Conservation (phyloP, 2,113 vertebrate species). For the Pantherophis guttatus region DNA sequence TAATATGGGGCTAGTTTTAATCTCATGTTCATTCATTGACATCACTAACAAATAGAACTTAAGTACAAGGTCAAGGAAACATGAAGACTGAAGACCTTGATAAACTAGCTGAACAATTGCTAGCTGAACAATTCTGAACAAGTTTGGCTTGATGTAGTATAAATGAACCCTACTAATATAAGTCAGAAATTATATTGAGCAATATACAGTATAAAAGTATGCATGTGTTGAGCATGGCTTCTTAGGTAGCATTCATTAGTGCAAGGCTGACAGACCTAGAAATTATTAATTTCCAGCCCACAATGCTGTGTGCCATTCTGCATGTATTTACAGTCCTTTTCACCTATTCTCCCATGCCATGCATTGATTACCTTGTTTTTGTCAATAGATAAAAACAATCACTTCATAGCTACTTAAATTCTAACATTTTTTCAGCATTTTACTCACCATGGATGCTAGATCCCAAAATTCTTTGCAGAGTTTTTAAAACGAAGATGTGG, state of each 20-base stretch:
- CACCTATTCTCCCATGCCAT: not conserved
- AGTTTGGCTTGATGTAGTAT: not conserved
- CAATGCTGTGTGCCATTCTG: not conserved
- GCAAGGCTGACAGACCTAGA: not conserved
- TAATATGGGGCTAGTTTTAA: not conserved
- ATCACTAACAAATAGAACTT: not conserved
- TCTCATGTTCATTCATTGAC: not conserved
- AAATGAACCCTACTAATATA: not conserved
- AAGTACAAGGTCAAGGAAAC: not conserved
- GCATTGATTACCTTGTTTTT: not conserved
- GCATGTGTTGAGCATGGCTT: not conserved
- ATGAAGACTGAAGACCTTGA: not conserved
- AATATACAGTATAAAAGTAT: not conserved
- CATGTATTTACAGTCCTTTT: not conserved
- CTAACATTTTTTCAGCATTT: not conserved
- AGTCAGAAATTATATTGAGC: not conserved
- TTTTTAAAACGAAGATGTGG: not conserved
- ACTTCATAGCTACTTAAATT: not conserved
- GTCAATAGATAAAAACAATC: not conserved
- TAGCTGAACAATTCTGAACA: not conserved
- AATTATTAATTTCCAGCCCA: not conserved
- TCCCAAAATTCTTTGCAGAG: not conserved
- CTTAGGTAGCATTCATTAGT: not conserved
- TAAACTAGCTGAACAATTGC: not conserved
- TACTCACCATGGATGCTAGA: not conserved